A percentile compares a stretch with the other conserved stretches of the same genome.
Conservation (phyloP, 2,888 invertebrate species). For the Therioaphis trifolii region DNA sequence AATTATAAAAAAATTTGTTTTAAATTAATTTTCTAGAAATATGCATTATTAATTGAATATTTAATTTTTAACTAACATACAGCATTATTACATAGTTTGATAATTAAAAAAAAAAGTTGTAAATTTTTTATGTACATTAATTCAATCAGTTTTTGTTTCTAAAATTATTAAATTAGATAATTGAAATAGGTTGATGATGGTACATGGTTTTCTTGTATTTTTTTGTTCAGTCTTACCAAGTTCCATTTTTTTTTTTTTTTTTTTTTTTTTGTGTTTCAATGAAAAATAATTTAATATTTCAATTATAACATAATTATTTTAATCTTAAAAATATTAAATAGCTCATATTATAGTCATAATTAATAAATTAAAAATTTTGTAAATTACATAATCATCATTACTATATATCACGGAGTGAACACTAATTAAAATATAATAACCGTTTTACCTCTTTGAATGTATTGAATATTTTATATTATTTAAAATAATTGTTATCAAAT, state of each 20-base stretch:
- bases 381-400: slow-evolving; percentile 31
- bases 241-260: background rate
- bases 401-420: background rate
- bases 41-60: background rate
- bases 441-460: slow-evolving; percentile 25
- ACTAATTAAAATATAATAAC: slow-evolving; percentile 30
- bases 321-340: background rate
- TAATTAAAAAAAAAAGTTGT: background rate
- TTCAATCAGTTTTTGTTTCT: no score
- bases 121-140: background rate
- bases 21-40: background rate
- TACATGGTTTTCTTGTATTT: background rate
- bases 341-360: background rate
- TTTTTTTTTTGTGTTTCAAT: background rate
- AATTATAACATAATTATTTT: no score
- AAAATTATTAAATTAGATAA: no score
- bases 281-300: no score
- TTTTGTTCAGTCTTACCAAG: no score
- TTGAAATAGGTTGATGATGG: background rate
- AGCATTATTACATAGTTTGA: background rate
- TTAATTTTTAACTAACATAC: background rate
- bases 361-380: background rate
- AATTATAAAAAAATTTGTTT: no score
- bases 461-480: slow-evolving; percentile 21
- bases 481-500: background rate